Percentiles rank a stretch among this genome's conserved stretches.
These are phyloP conservation scores for Sinodicranocentrus sp. DNA, from an alignment of 2,888 invertebrate species.

Conservation along the genomic window DNA sequence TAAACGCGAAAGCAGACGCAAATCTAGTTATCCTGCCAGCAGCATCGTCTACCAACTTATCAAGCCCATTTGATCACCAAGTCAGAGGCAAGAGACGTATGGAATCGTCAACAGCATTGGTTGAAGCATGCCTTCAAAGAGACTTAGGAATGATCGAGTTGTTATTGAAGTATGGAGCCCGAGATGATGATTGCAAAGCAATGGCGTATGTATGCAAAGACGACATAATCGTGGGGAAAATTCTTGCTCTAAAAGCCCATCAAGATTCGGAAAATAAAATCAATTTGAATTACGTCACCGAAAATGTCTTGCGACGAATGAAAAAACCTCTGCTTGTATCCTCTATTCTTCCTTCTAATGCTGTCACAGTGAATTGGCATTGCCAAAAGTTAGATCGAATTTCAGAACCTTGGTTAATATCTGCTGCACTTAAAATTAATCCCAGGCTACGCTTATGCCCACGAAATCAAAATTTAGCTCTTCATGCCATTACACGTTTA, in stretches of 20 bases:
- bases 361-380: conserved; percentile 90
- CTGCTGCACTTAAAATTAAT: conserved; percentile 91
- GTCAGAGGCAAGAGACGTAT: conserved; percentile 48
- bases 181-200: conserved; percentile 92
- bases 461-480: conserved; percentile 83
- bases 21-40: conserved; percentile 83
- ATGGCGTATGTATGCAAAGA: conserved; percentile 88
- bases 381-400: conserved; percentile 87
- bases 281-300: conserved; percentile 81
- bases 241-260: conserved; percentile 90
- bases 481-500: conserved; percentile 95
- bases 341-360: conserved; percentile 72
- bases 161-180: conserved; percentile 88
- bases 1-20: conserved; percentile 83
- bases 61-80: conserved; percentile 67
- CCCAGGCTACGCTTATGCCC: conserved; percentile 87
- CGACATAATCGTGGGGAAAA: conserved; percentile 86
- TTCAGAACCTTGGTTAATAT: conserved; percentile 87
- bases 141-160: conserved; percentile 87
- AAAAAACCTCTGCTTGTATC: conserved; percentile 73
- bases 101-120: conserved; percentile 80
- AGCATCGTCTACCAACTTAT: conserved; percentile 48
- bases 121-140: conserved; percentile 85
- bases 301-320: conserved; percentile 68
- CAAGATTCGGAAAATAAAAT: conserved; percentile 95